Percentiles rank a stretch among this genome's conserved stretches.
phyloP scores from a whole-genome alignment of 1,140 invertebrate genomes.

The Chelonus insularis region DNA sequence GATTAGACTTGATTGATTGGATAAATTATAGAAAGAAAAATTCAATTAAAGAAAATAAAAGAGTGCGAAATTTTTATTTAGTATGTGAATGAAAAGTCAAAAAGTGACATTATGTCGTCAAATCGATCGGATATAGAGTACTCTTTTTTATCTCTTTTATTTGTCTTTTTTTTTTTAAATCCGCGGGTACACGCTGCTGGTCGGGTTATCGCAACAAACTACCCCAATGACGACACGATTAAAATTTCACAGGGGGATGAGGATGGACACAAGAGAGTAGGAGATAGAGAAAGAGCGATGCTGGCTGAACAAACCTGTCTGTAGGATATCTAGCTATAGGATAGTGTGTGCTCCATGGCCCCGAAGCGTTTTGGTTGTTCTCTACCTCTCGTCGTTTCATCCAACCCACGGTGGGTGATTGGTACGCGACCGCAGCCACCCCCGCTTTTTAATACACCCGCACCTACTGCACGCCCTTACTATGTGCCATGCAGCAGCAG shows the following conservation, averaged over 20 bases:
- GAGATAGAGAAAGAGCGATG: conserved; percentile 2
- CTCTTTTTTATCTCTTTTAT: conserved; percentile 6
- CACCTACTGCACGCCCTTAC: conserved; percentile 29
- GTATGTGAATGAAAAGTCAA: neutral
- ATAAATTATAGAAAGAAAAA: too few relatives aligned
- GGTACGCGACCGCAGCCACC: conserved; percentile 38
- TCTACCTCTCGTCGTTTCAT: neutral
- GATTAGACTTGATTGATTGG: too few relatives aligned
- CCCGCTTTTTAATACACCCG: conserved; percentile 38
- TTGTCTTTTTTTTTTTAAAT: conserved; percentile 28
- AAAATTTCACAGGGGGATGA: conserved; percentile 51
- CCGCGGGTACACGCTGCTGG: conserved; percentile 34
- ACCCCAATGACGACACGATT: conserved; percentile 53
- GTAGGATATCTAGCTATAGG: conserved; percentile 6
- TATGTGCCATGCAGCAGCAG: neutral
- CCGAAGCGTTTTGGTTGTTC: conserved; percentile 15
- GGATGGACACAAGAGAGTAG: conserved; percentile 20
- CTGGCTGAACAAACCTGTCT: conserved; percentile 17
- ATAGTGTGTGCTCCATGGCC: conserved; percentile 25
- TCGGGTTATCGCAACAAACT: conserved; percentile 40
- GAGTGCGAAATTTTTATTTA: conserved; percentile 28
- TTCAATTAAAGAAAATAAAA: conserved; percentile 13
- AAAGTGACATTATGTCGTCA: conserved; percentile 32
- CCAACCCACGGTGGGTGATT: conserved; percentile 32
- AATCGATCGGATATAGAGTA: conserved; percentile 27